A percentile compares a stretch with the other conserved stretches of the same genome.
These are phyloP conservation scores for Poeciliopsis occidentalis DNA, from an alignment of 2,113 vertebrate genomes.

Conservation along the genomic window DNA sequence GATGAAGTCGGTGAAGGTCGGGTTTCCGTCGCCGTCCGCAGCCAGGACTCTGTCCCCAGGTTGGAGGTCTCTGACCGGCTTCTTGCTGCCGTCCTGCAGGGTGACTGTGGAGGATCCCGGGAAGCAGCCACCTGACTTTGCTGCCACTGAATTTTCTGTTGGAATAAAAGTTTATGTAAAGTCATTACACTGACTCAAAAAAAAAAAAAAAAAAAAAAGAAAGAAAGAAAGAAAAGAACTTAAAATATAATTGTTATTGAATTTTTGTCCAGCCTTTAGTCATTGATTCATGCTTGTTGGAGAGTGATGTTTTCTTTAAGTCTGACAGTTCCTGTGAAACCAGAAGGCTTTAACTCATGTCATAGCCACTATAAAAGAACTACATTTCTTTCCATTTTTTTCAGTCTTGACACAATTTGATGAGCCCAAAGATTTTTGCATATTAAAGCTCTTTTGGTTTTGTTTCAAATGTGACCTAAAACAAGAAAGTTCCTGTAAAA, in stretches of 20 bases:
- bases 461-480: background rate
- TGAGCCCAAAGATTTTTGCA: background rate
- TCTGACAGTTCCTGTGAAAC: no score
- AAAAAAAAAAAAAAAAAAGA: no score
- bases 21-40: constrained; percentile 82
- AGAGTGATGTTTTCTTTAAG: no score
- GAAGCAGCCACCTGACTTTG: constrained; percentile 97
- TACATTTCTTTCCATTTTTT: background rate
- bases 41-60: constrained; percentile 89
- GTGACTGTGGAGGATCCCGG: constrained; percentile 87
- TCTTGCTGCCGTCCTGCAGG: constrained; percentile 87
- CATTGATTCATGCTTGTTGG: no score
- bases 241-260: no score
- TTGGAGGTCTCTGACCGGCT: constrained; percentile 85
- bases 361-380: no score
- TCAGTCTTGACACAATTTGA: background rate
- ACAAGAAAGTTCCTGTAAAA: background rate
- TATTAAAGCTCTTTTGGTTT: background rate
- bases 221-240: no score
- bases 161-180: constrained; percentile 25
- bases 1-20: constrained; percentile 92
- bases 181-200: no score
- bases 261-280: no score
- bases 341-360: background rate
- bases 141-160: constrained; percentile 96